These are phyloP conservation scores for Ictalurus furcatus DNA, from an alignment of 2,113 vertebrate species.

Conservation along the genomic window DNA sequence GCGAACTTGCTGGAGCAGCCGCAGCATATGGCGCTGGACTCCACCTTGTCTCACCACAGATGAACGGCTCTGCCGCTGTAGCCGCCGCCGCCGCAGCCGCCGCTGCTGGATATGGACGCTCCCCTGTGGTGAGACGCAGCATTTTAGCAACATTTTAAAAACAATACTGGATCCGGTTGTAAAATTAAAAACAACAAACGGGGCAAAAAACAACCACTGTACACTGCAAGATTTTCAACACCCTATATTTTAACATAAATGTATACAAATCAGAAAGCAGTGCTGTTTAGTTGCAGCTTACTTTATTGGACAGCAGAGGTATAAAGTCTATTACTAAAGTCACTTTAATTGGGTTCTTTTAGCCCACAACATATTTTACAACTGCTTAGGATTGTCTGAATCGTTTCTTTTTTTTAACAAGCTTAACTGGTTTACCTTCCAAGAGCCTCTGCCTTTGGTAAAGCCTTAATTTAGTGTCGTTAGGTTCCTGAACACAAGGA, in stretches of 20 bases:
- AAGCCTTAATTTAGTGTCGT: neutral
- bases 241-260: neutral
- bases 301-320: neutral
- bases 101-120: constrained; percentile 77
- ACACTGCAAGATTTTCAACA: neutral
- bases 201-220: no score
- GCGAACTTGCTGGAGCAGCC: constrained; percentile 77
- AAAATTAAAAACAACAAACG: neutral
- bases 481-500: neutral
- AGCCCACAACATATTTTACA: neutral
- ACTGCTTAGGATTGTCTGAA: neutral
- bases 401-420: neutral
- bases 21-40: constrained; percentile 83
- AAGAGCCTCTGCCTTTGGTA: neutral
- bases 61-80: constrained; percentile 84
- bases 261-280: neutral
- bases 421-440: neutral
- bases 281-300: neutral
- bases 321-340: neutral
- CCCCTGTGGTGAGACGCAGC: constrained; percentile 82
- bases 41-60: constrained; percentile 92
- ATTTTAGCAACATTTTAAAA: neutral
- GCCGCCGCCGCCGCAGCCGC: constrained; percentile 80
- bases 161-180: neutral
- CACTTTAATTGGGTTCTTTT: neutral